These are phyloP conservation scores for Amazona guildingii DNA, from an alignment of 2,113 vertebrate species.

Conservation along the genomic window DNA sequence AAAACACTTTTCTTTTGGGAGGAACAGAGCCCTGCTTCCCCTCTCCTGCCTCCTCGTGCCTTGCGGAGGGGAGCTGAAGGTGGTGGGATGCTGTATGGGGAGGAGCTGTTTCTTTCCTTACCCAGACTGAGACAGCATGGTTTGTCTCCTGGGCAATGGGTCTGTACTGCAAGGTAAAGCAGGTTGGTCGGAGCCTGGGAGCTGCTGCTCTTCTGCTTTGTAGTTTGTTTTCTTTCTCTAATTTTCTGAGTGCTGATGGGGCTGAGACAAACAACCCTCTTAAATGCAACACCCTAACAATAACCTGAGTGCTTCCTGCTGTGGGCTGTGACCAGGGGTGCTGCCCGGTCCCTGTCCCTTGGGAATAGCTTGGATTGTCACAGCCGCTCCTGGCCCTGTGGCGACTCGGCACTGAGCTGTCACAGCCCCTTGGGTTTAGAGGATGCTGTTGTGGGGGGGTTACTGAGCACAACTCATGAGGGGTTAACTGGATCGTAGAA, in stretches of 20 bases:
- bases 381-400: neutral
- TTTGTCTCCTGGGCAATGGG: neutral
- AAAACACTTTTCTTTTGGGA: accelerated
- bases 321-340: neutral
- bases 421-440: neutral
- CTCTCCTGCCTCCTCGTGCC: neutral
- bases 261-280: neutral
- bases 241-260: neutral
- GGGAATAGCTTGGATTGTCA: neutral
- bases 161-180: neutral
- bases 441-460: neutral
- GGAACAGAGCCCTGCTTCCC: neutral
- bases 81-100: neutral
- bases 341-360: neutral
- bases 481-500: neutral
- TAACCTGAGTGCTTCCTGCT: neutral
- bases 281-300: neutral
- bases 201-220: neutral
- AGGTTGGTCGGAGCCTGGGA: neutral
- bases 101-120: neutral
- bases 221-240: neutral
- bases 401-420: neutral
- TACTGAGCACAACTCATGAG: neutral
- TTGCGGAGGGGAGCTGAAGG: neutral
- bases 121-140: accelerated